Evolutionary conservation across 2,888 invertebrate species (phyloP), one percentile per base, ranked within the genome.

Genomic region (Busseola fusca): DNA sequence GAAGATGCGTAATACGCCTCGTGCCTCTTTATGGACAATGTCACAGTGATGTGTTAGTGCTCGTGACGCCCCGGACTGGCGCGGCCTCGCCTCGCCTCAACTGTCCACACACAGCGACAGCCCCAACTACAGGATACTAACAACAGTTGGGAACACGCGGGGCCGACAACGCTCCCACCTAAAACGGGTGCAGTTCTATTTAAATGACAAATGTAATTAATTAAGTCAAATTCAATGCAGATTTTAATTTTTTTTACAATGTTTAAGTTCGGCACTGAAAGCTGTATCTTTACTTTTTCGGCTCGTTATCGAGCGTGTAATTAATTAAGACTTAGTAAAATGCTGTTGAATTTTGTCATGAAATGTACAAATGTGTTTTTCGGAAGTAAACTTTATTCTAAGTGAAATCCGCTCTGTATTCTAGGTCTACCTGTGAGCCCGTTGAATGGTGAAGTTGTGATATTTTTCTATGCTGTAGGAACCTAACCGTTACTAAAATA

Each of bases 321-420:
- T 93, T 94, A 94, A 94, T 93, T 94, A 94, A 94, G 95, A 93
- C 92, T 93, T 93, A 93, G 93, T 94, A 92, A 93, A 95, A 94
- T 94, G 92, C 93, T 94, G 95, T 95, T 95, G 93, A 94, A 94
- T 94, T 94, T 94, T 94, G 94, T 94, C 95, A 95, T 94, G 91
- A 94, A 94, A 95, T 96, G 95, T 96, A 96, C 95, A 96, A 96
- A 96, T 95, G 93, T 94, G 93, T 95, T 95, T 91, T 93, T 93
- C 88, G 92, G 89, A 95, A 95, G 95, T 94, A 95, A 95, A 94
- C 90, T 90, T 91, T 94, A 93, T 93, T 93, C 89, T 95, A 94
- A 95, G 95, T 93, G 92, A 93, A 92, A 92, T 89, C 91, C 89
- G 89, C 89, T 93, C 93, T 94, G 94, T 94, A 94, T 94, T 94